Evolutionary conservation across 1,140 invertebrate genomes (phyloP).

Genomic region (Drosophila kohkoa): DNA sequence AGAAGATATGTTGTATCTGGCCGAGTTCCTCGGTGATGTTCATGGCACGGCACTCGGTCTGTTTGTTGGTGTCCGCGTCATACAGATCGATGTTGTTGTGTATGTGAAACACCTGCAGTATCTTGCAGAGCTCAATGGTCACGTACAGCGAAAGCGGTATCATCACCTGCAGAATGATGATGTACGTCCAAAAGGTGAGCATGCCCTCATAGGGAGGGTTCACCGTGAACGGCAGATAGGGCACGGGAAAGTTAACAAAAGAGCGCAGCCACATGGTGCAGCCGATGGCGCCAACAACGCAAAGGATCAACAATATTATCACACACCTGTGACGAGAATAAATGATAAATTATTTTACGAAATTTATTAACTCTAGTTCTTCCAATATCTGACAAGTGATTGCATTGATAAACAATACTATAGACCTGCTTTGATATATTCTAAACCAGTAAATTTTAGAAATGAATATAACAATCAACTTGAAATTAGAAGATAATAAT

Average conservation of each 20-base stretch:
- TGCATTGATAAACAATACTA: too few species aligned
- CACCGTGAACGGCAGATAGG: slow-evolving; percentile 87
- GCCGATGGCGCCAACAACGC: slow-evolving; percentile 95
- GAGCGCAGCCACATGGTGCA: slow-evolving; percentile 93
- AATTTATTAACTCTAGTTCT: too few species aligned
- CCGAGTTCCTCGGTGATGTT: slow-evolving; percentile 99
- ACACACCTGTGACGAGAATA: slow-evolving; percentile 88
- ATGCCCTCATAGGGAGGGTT: slow-evolving; percentile 91
- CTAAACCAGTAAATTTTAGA: too few species aligned
- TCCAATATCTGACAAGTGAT: too few species aligned
- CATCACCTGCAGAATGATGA: slow-evolving; percentile 98
- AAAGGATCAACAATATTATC: slow-evolving; percentile 95
- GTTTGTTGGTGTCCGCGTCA: slow-evolving; percentile 92
- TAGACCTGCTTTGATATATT: too few species aligned
- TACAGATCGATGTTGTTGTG: slow-evolving; percentile 95
- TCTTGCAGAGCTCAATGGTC: slow-evolving; percentile 98
- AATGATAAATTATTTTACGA: not conserved
- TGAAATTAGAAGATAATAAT: too few species aligned
- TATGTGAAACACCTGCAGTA: slow-evolving; percentile 98
- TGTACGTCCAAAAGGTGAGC: slow-evolving; percentile 97
- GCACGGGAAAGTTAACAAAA: slow-evolving; percentile 85
- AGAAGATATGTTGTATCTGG: slow-evolving; percentile 98
- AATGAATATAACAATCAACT: too few species aligned
- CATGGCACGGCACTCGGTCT: slow-evolving; percentile 96
- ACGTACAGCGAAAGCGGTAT: slow-evolving; percentile 99